Evolutionary conservation across 2,797 vertebrate species (phyloP).

Genomic region (Cheirogaleus major): DNA sequence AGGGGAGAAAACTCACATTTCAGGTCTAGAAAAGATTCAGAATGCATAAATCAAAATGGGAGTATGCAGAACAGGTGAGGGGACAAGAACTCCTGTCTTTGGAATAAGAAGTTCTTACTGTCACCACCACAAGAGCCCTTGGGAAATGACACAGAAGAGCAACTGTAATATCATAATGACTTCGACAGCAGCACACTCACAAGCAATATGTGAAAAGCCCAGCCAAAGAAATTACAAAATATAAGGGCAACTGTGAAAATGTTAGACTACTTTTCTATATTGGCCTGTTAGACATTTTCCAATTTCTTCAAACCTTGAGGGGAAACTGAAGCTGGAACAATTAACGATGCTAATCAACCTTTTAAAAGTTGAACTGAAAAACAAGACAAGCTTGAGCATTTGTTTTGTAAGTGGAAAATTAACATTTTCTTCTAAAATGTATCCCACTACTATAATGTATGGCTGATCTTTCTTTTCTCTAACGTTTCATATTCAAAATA

Average conservation of each 20-base stretch:
- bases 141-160: not conserved
- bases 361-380: not conserved
- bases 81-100: not conserved
- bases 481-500: conserved; percentile 6
- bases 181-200: not conserved
- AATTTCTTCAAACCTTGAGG: not conserved
- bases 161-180: not conserved
- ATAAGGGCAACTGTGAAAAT: not conserved
- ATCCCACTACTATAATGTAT: not conserved
- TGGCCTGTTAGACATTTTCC: not conserved
- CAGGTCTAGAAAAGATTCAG: not conserved
- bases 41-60: not conserved
- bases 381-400: not conserved
- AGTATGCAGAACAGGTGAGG: not conserved
- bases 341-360: not conserved
- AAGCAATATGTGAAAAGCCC: not conserved
- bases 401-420: not conserved
- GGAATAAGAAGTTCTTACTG: not conserved
- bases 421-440: not conserved
- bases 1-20: not conserved
- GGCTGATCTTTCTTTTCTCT: not conserved
- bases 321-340: conserved; percentile 25
- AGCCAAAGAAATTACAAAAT: not conserved
- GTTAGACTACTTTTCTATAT: not conserved
- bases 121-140: not conserved